Percentiles rank a stretch among this genome's conserved stretches.
Conservation (phyloP, 2,888 invertebrate genomes). For the Oeneis ivallda region DNA sequence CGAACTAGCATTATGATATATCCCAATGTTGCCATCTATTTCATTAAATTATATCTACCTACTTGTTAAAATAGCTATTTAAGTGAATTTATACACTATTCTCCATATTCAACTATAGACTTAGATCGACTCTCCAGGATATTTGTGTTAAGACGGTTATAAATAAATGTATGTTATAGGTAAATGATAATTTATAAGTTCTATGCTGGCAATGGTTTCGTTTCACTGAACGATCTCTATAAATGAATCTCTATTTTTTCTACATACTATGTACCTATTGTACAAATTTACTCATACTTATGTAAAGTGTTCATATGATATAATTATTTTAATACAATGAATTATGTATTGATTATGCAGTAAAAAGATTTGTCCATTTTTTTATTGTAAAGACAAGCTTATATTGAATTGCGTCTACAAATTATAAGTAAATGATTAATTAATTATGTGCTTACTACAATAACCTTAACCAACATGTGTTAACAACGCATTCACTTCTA, state of each 20-base stretch:
- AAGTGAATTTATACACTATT: not conserved
- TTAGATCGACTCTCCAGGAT: slow-evolving; percentile 7
- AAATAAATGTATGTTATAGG: slow-evolving; percentile 12
- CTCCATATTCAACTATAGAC: slow-evolving; percentile 1
- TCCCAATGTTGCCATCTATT: slow-evolving; percentile 13
- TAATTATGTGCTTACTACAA: slow-evolving; percentile 47
- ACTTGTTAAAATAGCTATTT: slow-evolving; percentile 9
- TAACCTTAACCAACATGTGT: slow-evolving; percentile 44
- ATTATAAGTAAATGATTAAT: slow-evolving; percentile 1
- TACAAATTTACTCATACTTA: slow-evolving; percentile 76
- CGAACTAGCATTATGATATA: slow-evolving; percentile 16
- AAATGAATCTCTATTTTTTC: slow-evolving; percentile 82
- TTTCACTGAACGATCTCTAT: slow-evolving; percentile 80
- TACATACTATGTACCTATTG: slow-evolving; percentile 77
- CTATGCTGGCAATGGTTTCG: slow-evolving; percentile 68
- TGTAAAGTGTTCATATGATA: slow-evolving; percentile 76
- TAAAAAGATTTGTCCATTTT: slow-evolving; percentile 31
- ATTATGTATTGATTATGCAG: slow-evolving; percentile 35
- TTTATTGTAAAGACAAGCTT: slow-evolving; percentile 33
- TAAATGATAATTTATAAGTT: slow-evolving; percentile 11
- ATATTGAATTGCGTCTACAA: slow-evolving; percentile 30
- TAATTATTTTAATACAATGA: slow-evolving; percentile 53
- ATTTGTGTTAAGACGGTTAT: not conserved
- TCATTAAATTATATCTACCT: slow-evolving; percentile 16
- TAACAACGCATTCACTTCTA: slow-evolving; percentile 31